Percentiles rank a stretch among this genome's conserved stretches.
These are phyloP conservation scores for Tinea pellionella DNA, from an alignment of 2,888 invertebrate species.

Conservation along the genomic window DNA sequence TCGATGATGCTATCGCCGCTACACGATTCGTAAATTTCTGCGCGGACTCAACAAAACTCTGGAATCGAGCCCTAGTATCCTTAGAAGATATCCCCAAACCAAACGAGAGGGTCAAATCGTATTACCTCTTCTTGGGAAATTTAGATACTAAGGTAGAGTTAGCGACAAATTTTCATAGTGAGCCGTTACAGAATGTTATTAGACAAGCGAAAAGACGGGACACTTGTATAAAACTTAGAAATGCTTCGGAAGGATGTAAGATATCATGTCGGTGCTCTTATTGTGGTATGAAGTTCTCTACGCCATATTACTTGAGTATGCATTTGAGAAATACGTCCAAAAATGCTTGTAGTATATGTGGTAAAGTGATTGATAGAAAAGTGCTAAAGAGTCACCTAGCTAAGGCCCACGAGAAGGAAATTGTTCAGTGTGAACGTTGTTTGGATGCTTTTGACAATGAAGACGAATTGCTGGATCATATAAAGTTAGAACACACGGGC, in stretches of 20 bases:
- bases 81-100: constrained; percentile 25
- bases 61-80: constrained; percentile 29
- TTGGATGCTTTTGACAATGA: constrained; percentile 30
- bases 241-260: neutral
- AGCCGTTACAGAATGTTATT: neutral
- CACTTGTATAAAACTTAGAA: constrained; percentile 3
- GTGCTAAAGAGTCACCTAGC: constrained; percentile 33
- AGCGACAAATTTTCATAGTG: neutral
- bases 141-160: neutral
- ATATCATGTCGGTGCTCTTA: constrained; percentile 28
- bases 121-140: constrained; percentile 27
- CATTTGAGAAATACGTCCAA: constrained; percentile 37
- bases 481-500: constrained; percentile 14
- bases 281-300: constrained; percentile 34
- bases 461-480: constrained; percentile 24
- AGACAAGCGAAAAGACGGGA: neutral
- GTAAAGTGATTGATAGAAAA: constrained; percentile 27
- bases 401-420: constrained; percentile 23
- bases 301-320: constrained; percentile 29
- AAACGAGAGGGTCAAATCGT: constrained; percentile 27
- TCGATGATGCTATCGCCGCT: constrained; percentile 31
- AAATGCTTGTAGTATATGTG: constrained; percentile 36
- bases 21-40: constrained; percentile 35
- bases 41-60: constrained; percentile 32
- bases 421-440: constrained; percentile 32